Evolutionary conservation across 1,140 invertebrate species (phyloP).

Genomic region (Nebria ingens): DNA sequence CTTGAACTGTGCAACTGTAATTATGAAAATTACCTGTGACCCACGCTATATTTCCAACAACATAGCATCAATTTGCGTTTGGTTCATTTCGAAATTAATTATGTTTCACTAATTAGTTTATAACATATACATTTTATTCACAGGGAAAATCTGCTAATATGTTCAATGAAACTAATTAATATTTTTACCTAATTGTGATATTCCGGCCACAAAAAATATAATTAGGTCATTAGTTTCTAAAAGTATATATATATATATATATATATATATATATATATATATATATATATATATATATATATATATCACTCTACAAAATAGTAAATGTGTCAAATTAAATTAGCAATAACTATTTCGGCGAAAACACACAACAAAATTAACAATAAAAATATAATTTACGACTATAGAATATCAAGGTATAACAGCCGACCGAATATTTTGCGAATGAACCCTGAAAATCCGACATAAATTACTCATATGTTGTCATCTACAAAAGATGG

Average conservation of each 20-base stretch:
- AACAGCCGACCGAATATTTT: too few relatives aligned
- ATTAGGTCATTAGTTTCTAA: too few relatives aligned
- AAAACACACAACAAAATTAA: neutral
- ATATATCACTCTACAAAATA: too few relatives aligned
- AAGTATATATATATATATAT: too few relatives aligned
- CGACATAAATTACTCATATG: neutral
- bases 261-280: too few relatives aligned
- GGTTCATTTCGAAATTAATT: neutral
- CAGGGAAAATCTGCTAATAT: too few relatives aligned
- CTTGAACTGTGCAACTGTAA: slow-evolving; percentile 6
- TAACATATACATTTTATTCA: neutral
- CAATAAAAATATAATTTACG: neutral
- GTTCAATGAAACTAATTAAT: too few relatives aligned
- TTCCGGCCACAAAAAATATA: too few relatives aligned
- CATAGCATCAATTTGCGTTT: neutral
- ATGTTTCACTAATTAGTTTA: neutral
- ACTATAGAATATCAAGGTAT: too few relatives aligned
- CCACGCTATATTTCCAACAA: neutral
- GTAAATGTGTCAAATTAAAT: neutral
- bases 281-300: too few relatives aligned
- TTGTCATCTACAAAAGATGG: neutral
- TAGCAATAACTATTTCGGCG: neutral
- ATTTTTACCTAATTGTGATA: too few relatives aligned
- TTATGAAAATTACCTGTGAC: slow-evolving; percentile 9
- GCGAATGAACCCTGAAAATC: neutral